These are phyloP conservation scores for Brachystomella parvula DNA, from an alignment of 1,140 invertebrate genomes.

Conservation along the genomic window DNA sequence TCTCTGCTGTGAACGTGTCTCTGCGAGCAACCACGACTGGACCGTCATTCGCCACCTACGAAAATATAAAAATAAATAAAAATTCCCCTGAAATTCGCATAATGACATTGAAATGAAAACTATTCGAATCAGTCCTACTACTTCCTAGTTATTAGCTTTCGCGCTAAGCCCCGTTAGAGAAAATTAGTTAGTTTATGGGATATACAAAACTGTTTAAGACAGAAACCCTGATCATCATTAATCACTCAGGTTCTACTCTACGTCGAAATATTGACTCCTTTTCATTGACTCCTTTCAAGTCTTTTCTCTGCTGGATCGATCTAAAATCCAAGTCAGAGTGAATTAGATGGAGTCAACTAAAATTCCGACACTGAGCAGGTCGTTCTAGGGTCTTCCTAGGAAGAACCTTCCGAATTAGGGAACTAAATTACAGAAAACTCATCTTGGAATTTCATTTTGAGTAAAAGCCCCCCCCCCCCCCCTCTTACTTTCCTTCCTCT, in stretches of 20 bases:
- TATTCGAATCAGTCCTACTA: background rate
- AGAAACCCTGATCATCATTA: too few species aligned
- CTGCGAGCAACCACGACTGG: constrained; percentile 28
- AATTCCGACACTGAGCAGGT: too few species aligned
- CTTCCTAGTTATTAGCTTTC: too few species aligned
- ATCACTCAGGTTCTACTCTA: too few species aligned
- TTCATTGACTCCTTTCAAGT: too few species aligned
- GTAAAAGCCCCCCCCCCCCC: background rate
- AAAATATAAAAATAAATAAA: constrained; percentile 2
- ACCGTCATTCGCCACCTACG: constrained; percentile 29
- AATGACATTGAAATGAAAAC: background rate
- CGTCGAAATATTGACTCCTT: too few species aligned
- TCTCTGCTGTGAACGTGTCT: constrained; percentile 45
- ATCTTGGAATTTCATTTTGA: constrained; percentile 4
- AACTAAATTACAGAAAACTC: background rate
- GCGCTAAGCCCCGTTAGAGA: too few species aligned
- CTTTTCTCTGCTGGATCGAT: background rate
- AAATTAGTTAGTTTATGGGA: too few species aligned
- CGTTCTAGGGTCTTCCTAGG: too few species aligned
- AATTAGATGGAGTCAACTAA: too few species aligned
- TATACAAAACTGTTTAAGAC: too few species aligned
- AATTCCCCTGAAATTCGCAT: background rate
- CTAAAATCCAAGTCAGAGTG: constrained; percentile 4
- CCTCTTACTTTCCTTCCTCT: background rate
- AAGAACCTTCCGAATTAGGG: too few species aligned